Evolutionary conservation across 2,888 invertebrate genomes (phyloP), one percentile per base, ranked within the genome.

Genomic region (Chaetoderma sp.): DNA sequence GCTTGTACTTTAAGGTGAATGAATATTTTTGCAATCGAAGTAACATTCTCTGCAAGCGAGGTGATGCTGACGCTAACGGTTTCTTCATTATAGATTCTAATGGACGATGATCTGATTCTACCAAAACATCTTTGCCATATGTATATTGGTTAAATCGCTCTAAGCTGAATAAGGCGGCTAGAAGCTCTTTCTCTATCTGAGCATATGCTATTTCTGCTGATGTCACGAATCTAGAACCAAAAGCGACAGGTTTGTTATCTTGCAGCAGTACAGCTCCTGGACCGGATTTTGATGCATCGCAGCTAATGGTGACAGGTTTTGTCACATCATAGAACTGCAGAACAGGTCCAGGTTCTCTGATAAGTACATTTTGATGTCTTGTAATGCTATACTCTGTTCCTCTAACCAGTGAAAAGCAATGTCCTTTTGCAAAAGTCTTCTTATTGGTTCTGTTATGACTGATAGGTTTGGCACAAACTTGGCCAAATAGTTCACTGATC

Each of bases 381-480:
- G 23, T 27, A 39, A 42, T 4, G 55, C 59, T 33, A 32, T 47
- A 1, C 39, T 28, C 42, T 60, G 65, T 8, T 5, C 25, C 25
- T 45, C 3, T 2, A 45, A 49, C 65, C 64, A 65, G 16, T n/a
- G 5, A 39, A 63, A 50, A 5, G 23, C 57, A 1, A 39, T 16
- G 8, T 52, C 42, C 23, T 27, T 47, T 18, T 45, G 36, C 32
- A 49, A 27, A 13, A 57, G 49, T 8, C 25, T 33, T 8, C 57
- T 6, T 16, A 63, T 25, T 33, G 63, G 63, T 27, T 36, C 32
- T 8, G 57, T 63, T 1, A 49, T 23, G 6, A 57, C 62, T 4
- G 70, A 33, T 13, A 68, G 23, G 36, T 66, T 70, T 42, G 68
- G 67, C 16, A 60, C 44, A 54, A 71, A 71, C 28, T 68, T 65